Conservation (phyloP, 2,888 invertebrate species). For the Sicus ferrugineus region DNA sequence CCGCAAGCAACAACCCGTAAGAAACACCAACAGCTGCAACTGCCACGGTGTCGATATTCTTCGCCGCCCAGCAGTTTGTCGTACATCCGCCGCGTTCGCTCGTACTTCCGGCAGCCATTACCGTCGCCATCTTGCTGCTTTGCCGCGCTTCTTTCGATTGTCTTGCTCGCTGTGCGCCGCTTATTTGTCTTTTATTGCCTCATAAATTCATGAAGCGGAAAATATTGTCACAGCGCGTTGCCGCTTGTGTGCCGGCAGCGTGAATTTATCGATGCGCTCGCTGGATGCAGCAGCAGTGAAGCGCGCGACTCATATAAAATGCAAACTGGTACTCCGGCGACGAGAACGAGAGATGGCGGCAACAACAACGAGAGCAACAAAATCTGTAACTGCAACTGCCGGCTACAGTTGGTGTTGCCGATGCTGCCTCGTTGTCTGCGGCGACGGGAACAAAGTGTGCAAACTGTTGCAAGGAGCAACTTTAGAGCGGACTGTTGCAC, state of each 20-base stretch:
- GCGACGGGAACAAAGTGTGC: background rate
- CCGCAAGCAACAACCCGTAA: constrained; percentile 16
- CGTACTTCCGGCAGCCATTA: constrained; percentile 1
- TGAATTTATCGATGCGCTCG: constrained; percentile 6
- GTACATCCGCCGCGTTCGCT: background rate
- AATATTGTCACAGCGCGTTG: constrained; percentile 26
- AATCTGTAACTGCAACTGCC: background rate
- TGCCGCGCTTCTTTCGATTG: background rate
- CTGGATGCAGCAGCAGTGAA: background rate
- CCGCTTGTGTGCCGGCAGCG: background rate
- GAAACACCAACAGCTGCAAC: background rate
- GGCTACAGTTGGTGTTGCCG: too few relatives aligned
- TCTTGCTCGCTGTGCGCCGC: background rate
- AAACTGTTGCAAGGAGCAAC: background rate
- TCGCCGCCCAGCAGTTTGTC: constrained; percentile 7
- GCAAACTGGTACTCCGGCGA: constrained; percentile 1
- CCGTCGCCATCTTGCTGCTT: constrained; percentile 14
- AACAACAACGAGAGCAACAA: background rate
- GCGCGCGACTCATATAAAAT: constrained; percentile 13
- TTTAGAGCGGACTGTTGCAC: background rate
- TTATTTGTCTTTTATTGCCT: constrained; percentile 28
- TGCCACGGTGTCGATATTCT: constrained; percentile 1
- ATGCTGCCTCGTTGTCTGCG: background rate
- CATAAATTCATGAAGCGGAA: constrained; percentile 31
- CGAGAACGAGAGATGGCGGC: background rate